A percentile compares a stretch with the other conserved stretches of the same genome.
phyloP scores from a whole-genome alignment of 2,797 vertebrate species.

The Clangula hyemalis region DNA sequence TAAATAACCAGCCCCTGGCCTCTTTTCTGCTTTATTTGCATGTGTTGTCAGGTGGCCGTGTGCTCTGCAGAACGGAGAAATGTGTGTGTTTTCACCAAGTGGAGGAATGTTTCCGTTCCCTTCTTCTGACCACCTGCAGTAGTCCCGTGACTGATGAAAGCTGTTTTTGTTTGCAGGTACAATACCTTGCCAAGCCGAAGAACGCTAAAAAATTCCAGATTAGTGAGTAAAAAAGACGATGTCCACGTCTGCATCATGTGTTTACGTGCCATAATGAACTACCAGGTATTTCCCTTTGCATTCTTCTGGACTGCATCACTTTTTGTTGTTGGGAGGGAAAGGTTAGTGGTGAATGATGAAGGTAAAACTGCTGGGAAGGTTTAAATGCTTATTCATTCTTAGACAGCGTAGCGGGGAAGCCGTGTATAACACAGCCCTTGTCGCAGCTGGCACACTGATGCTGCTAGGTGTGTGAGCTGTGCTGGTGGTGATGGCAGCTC shows the following conservation, averaged over 20 bases:
- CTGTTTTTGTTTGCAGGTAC: slow-evolving; percentile 80
- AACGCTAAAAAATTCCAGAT: slow-evolving; percentile 92
- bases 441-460: neutral
- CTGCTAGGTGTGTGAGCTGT: neutral
- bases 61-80: neutral
- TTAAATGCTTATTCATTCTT: fast-evolving
- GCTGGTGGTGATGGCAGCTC: neutral
- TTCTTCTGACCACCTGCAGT: fast-evolving
- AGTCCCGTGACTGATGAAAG: neutral
- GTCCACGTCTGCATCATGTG: slow-evolving; percentile 99
- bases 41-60: fast-evolving
- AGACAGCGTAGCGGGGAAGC: neutral
- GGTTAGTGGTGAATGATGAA: neutral
- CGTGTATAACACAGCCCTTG: fast-evolving
- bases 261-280: slow-evolving; percentile 96
- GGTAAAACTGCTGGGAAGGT: fast-evolving
- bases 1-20: fast-evolving
- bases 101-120: neutral
- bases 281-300: slow-evolving; percentile 85
- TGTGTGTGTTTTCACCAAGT: fast-evolving
- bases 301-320: fast-evolving
- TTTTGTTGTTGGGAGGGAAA: neutral
- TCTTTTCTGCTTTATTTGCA: neutral
- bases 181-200: slow-evolving; percentile 93
- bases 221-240: slow-evolving; percentile 96